Evolutionary conservation across 2,113 vertebrate species (phyloP).

Genomic region (Cyrtonyx montezumae): DNA sequence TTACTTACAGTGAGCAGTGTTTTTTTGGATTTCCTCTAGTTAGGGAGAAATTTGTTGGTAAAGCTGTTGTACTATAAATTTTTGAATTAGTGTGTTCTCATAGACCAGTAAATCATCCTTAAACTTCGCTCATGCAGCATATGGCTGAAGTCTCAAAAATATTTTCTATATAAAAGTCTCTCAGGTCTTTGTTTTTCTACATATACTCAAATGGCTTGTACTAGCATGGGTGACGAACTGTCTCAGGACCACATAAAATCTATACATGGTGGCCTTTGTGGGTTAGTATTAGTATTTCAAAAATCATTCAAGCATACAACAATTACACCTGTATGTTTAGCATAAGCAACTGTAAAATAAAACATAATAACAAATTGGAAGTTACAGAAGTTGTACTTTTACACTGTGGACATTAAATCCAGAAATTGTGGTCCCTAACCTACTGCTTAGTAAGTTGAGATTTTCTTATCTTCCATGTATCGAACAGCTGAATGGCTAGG

Average conservation of each 20-base stretch:
- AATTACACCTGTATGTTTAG: neutral
- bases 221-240: neutral
- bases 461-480: neutral
- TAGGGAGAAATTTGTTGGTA: conserved; percentile 1
- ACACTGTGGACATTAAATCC: fast-evolving
- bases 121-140: neutral
- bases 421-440: neutral
- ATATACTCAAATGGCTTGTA: neutral
- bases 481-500: neutral
- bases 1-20: conserved; percentile 9
- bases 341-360: neutral
- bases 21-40: neutral
- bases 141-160: neutral
- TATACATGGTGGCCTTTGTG: fast-evolving
- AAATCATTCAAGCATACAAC: neutral
- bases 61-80: conserved; percentile 38
- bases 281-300: neutral
- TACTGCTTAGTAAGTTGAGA: neutral
- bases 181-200: neutral
- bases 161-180: neutral
- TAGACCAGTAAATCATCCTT: conserved; percentile 13
- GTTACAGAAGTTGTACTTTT: neutral
- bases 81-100: neutral
- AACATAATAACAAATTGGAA: neutral
- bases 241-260: neutral